phyloP scores from a whole-genome alignment of 2,113 vertebrate species.

The Columbina picui region DNA sequence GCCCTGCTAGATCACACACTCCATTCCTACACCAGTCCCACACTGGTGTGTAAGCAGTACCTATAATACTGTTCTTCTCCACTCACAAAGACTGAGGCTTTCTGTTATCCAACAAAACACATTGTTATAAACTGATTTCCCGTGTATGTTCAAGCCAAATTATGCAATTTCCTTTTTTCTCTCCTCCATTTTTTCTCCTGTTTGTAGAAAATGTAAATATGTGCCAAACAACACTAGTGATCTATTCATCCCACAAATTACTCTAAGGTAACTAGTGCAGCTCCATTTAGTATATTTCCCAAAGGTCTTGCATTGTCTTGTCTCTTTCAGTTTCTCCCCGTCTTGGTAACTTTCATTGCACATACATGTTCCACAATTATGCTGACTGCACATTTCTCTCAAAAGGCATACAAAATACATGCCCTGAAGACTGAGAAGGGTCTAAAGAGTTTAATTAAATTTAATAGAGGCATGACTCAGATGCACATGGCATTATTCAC shows the following conservation, averaged over 20 bases:
- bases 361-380: not conserved
- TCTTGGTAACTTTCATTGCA: not conserved
- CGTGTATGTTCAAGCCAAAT: not conserved
- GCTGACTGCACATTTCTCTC: slow-evolving; percentile 5
- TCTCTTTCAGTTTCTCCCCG: not conserved
- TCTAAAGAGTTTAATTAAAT: slow-evolving; percentile 51
- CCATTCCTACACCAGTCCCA: not conserved
- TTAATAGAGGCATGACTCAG: slow-evolving; percentile 34
- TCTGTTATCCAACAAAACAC: not conserved
- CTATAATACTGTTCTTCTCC: not conserved
- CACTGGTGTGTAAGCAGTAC: not conserved
- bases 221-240: not conserved
- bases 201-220: not conserved
- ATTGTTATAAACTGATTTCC: not conserved
- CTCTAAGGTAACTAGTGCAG: not conserved
- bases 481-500: not conserved
- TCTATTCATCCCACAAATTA: not conserved
- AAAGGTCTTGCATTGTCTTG: not conserved
- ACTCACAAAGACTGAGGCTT: not conserved
- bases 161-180: not conserved
- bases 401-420: not conserved
- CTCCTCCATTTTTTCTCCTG: not conserved
- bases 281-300: not conserved
- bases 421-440: not conserved
- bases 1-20: not conserved